A percentile compares a stretch with the other conserved stretches of the same genome.
phyloP scores from a whole-genome alignment of 2,888 invertebrate genomes.

The Zele albiditarsus region DNA sequence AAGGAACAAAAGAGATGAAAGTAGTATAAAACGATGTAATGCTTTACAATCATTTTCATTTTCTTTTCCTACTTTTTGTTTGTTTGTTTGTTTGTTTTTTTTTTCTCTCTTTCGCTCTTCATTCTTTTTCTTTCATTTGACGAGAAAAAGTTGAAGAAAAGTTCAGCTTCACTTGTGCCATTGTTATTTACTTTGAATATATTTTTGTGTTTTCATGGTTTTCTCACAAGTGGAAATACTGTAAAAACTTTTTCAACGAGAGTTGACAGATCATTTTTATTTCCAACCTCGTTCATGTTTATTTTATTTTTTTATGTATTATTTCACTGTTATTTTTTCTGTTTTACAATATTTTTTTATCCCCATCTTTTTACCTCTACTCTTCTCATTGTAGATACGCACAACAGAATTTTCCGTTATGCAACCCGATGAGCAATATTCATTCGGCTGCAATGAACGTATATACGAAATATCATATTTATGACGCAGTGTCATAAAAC shows the following conservation, averaged over 20 bases:
- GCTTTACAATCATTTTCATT: constrained; percentile 4
- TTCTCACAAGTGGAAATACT: constrained; percentile 8
- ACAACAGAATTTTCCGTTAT: not conserved
- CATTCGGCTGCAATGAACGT: not conserved
- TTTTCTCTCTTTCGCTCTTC: not conserved
- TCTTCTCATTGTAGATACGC: not conserved
- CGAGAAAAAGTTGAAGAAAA: not conserved
- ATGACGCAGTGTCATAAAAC: constrained; percentile 4
- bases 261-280: constrained; percentile 1
- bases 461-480: not conserved
- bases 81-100: too few relatives aligned
- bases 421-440: not conserved
- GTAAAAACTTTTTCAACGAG: constrained; percentile 16
- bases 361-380: not conserved
- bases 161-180: not conserved
- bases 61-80: not conserved
- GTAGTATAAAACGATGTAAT: not conserved
- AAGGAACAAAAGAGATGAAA: not conserved
- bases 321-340: not conserved
- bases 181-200: constrained; percentile 6
- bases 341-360: not conserved
- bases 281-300: not conserved
- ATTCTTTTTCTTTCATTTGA: constrained; percentile 4
- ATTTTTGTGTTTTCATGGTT: constrained; percentile 6
- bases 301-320: not conserved